Base-by-base conservation (phyloP, 2,888 invertebrate species). In the Galeopsomyia nigrocyanea region DNA sequence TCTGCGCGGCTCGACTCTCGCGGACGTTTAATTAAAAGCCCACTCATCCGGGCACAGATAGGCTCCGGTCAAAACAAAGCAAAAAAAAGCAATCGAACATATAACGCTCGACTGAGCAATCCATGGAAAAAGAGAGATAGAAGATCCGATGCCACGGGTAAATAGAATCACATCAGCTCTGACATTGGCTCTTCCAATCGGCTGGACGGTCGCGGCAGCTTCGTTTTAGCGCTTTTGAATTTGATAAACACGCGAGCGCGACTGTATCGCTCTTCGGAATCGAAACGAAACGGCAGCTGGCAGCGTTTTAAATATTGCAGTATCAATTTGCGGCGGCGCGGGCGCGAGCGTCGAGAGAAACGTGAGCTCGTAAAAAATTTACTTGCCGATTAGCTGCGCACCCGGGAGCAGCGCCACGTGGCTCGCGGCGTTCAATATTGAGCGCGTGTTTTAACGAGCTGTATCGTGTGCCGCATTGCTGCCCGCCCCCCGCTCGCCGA, bases 21-120 rank as follows among this genome's bases (percentile, higher is more conserved):
- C 58, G 39, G 39, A 39, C 39, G 19, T 46, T 60, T 60, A 60
- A 67, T 60, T 39, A 46, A 67, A 60, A 51, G 3, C 39, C 13
- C 39, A 10, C 13, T 39, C 39, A 10, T n/a, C 39, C 57, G 7
- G 56, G 14, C 22, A 55, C 13, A 67, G 46, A 46, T 22, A 64
- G 9, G 7, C 10, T n/a, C 16, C 31, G 62, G 10, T 9, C 10
- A 26, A 2, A 26, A 26, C 5, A 62, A 21, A 61, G 47, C 47
- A n/a, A 50, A 46, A 22, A 46, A 16, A 17, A 14, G 46, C 53
- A 68, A 60, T 19, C 60, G 10, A n/a, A 16, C 26, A n/a, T 53
- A 63, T 31, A 55, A 57, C 56, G 49, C 47, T 17, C 26, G 26
- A 47, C 47, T 5, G 13, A 56, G 47, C 56, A 39, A 7, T 6